A percentile compares a stretch with the other conserved stretches of the same genome.
Evolutionary conservation across 2,797 vertebrate species (phyloP).

Genomic region (Australoheros facetus): DNA sequence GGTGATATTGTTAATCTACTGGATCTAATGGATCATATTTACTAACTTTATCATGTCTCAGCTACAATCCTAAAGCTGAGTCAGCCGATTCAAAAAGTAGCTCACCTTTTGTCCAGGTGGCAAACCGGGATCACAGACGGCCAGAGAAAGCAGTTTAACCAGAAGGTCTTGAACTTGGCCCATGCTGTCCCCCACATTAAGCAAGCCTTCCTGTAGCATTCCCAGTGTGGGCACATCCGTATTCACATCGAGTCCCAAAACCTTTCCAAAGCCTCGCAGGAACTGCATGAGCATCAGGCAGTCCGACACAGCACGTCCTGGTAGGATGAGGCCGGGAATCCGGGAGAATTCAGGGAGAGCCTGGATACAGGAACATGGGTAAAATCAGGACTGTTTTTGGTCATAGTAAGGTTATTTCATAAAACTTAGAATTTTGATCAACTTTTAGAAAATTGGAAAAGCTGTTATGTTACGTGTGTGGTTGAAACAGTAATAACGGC

Average conservation of each 20-base stretch:
- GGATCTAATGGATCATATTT: background rate
- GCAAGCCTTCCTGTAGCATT: conserved; percentile 93
- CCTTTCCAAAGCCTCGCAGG: conserved; percentile 95
- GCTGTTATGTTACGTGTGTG: background rate
- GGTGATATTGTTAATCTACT: background rate
- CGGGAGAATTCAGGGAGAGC: conserved; percentile 92
- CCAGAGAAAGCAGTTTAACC: conserved; percentile 93
- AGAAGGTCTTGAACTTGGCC: conserved; percentile 96
- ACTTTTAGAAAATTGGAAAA: no score
- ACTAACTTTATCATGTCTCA: background rate
- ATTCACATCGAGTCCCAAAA: conserved; percentile 91
- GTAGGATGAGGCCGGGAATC: conserved; percentile 93
- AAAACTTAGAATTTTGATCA: background rate
- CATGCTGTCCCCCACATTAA: conserved; percentile 96
- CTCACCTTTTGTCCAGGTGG: conserved; percentile 93
- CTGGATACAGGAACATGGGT: conserved; percentile 67
- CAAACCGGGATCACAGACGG: conserved; percentile 95
- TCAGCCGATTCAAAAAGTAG: background rate
- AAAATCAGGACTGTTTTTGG: background rate
- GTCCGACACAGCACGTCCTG: conserved; percentile 91
- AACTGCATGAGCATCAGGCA: conserved; percentile 99
- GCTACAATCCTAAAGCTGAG: background rate
- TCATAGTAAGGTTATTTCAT: background rate
- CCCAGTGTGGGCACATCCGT: conserved; percentile 91
- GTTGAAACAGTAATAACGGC: background rate